Evolutionary conservation across 2,888 invertebrate species (phyloP).

Genomic region (Thymelicus acteon): DNA sequence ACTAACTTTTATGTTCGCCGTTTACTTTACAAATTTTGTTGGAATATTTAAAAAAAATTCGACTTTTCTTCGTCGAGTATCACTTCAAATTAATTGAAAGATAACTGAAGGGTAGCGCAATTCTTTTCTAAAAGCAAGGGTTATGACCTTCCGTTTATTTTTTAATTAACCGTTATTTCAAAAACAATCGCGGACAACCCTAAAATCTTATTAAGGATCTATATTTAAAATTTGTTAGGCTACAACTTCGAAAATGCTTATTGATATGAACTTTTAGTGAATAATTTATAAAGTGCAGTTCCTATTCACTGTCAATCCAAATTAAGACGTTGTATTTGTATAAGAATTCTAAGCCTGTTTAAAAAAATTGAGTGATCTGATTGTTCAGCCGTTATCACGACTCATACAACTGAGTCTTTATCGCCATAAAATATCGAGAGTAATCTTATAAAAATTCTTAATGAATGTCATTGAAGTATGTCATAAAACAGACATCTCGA

Average conservation of each 20-base stretch:
- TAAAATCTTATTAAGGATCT: constrained; percentile 23
- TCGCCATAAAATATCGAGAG: too few species aligned
- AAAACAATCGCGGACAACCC: constrained; percentile 45
- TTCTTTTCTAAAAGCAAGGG: constrained; percentile 71
- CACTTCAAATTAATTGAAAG: constrained; percentile 75
- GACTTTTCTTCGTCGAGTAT: constrained; percentile 26
- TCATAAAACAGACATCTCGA: too few species aligned
- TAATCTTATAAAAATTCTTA: too few species aligned
- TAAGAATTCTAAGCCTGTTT: too few species aligned
- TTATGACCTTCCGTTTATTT: constrained; percentile 66
- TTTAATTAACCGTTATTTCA: constrained; percentile 52
- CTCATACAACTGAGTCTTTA: too few species aligned
- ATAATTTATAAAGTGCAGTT: too few species aligned
- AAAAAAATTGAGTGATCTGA: too few species aligned
- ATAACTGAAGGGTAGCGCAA: constrained; percentile 64
- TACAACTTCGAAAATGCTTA: constrained; percentile 4
- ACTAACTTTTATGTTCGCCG: constrained; percentile 6
- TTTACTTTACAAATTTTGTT: constrained; percentile 24
- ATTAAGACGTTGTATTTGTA: too few species aligned
- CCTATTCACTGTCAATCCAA: too few species aligned
- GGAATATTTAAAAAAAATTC: constrained; percentile 25
- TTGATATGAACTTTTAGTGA: too few species aligned
- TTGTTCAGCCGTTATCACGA: too few species aligned
- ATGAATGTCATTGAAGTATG: neutral
- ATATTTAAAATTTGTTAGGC: constrained; percentile 19